Base-by-base conservation (phyloP, 1,140 invertebrate genomes). In the Drosophila jambulina region DNA sequence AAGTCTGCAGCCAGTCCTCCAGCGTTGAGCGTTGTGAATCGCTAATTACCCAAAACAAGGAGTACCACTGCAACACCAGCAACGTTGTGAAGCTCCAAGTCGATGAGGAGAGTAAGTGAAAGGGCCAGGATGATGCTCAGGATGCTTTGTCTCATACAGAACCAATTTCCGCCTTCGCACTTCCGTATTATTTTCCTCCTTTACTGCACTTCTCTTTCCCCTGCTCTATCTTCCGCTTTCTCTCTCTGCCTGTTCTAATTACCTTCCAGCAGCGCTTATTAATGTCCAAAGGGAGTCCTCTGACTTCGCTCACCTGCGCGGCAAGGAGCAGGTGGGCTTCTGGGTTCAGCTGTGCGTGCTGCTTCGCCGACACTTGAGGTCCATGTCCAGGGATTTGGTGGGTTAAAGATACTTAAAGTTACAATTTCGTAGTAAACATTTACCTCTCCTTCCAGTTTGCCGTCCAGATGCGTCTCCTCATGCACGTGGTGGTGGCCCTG, bases 401-500 rank as follows among this genome's bases (percentile, higher is more conserved):
- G 54, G 48, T 49, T 13, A 0, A 54, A 9, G 3, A 19, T 1
- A 27, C 2, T 4, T 9, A 17, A 7, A 10, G 8, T 48, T 32
- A 8, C 19, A 7, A 29, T 15, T 17, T 40, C 21, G 7, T 1
- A 27, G 9, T 36, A 4, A 49, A 27, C n/a, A 13, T 29, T 17
- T 23, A 0, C 1, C 19, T 51, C 2, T 23, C 21, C 34, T 74
- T 57, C 13, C 90, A 97, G 96, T 95, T 95, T 15, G 79, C 97
- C 75, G 96, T 96, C 3, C 95, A 95, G 83, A 93, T 98, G 71
- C 94, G 97, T 42, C 84, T 98, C 15, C 88, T 94, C 0, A 95
- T 95, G 21, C 97, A 98, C 80, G 71, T 97, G 1, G 38, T 96
- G 10, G 95, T 98, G 34, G 97, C 95, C 5, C 77, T 98, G 46